Base-by-base conservation (phyloP, 2,888 invertebrate genomes). In the Ophioninae sp. region DNA sequence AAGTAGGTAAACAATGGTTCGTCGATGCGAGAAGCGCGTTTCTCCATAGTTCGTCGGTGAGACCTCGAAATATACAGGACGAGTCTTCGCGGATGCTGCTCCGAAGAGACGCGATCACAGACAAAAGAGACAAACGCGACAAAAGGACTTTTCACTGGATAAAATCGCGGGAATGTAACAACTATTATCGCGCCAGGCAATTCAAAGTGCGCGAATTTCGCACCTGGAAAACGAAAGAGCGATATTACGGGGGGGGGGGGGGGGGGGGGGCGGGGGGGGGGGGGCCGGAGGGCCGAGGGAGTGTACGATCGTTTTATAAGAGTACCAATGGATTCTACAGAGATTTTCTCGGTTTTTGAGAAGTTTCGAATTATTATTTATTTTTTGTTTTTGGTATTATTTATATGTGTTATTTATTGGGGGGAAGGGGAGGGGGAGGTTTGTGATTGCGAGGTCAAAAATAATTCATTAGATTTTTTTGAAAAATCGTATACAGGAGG, bases 1-100 rank as follows among this genome's bases (percentile, higher is more conserved):
- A 86, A 77, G 82, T 84, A 76, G 80, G 82, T 77, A 86, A 84
- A 90, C 89, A 90, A 90, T 89, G 85, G 88, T 83, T 89, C 87
- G 87, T 88, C 88, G 89, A 89, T 87, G 87, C 79, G 17, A 74
- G 73, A 71, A 76, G 82, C 80, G 77, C 79, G 41, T 30, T 56
- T 72, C 17, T 74, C 80, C 63, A 61, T 58, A n/a, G n/a, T 41
- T 23, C 51, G 10, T n/a, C 71, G 30, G 71, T 67, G 51, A 22
- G 75, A 83, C 79, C 82, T 79, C 72, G 82, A 80, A 85, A 77
- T 76, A 78, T 83, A 76, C 83, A 56, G 58, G 65, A 81, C 63
- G n/a, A 74, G 63, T 63, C 20, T 30, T 30, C 30, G 30, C 22
- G 23, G 77, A 77, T 59, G 41, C 30, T 6, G 10, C 9, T 37